Base-by-base conservation (phyloP, 2,888 invertebrate species). In the Amiota mariae region DNA sequence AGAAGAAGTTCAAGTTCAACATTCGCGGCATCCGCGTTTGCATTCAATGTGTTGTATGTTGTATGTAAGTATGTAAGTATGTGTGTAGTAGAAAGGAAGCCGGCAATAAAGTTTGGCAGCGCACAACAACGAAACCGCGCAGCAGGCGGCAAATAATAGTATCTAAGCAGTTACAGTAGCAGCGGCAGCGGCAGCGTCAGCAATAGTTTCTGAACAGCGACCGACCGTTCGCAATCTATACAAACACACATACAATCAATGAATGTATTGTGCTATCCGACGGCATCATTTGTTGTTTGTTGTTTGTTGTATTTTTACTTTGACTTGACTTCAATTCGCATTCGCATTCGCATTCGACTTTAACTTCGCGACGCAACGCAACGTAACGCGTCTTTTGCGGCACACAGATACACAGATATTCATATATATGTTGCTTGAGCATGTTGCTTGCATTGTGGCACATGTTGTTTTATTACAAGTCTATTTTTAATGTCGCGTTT, bases 1-100 rank as follows among this genome's bases (percentile, higher is more conserved):
- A 64, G 70, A 80, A 79, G 78, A 79, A 80, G 80, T 80, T 80
- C 80, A 80, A 80, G 80, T 80, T 80, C 80, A 80, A 73, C 77
- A 77, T 77, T 54, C 75, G 68, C 24, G 48, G 71, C 51, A 49
- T 24, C 48, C 48, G 15, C 36, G 48, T 12, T n/a, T 46, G 57
- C 56, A 20, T 8, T 24, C 57, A 51, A 36, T 36, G 36, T 36
- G 3, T 1, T 24, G n/a, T n/a, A n/a, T n/a, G n/a, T n/a, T n/a
- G n/a, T n/a, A n/a, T n/a, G n/a, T n/a, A n/a, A n/a, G n/a, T n/a
- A n/a, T n/a, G n/a, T n/a, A n/a, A n/a, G n/a, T n/a, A n/a, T n/a
- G 3, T 24, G 24, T 2, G 24, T 36, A 36, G 36, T 36, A 36
- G 36, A 36, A 36, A 54, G 51, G 51, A 54, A 68, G 67, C 67